Base-by-base conservation (phyloP, 2,113 vertebrate genomes). In the Lutjanus erythropterus region DNA sequence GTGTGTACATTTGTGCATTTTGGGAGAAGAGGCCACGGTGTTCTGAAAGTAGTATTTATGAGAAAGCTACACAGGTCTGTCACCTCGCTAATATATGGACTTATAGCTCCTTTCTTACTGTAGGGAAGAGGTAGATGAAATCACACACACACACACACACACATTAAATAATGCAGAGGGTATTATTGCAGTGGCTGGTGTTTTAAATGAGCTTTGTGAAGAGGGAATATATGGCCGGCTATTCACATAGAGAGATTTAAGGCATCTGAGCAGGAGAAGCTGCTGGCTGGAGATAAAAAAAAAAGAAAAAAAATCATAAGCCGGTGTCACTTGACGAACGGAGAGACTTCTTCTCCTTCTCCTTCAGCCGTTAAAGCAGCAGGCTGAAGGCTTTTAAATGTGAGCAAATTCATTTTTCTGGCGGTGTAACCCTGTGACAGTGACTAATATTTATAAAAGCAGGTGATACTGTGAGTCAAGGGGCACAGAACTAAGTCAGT, bases 111-210 rank as follows among this genome's bases (percentile, higher is more conserved):
- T 68, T 42, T 73, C 49, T 75, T 47, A 62, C 65, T 50, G 50
- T 58, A 46, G 49, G 31, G 50, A 74, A 50, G 25, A 62, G 44
- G 47, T 47, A 50, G 71, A 82, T 50, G 49, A 60, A 73, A 66
- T 41, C 58, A 12, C 35, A 47, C 18, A 73, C 9, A 21, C 21
- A 62, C 14, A 55, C n/a, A 44, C 49, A 65, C 64, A 64, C 44
- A 67, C 29, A 52, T 59, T 89, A 88, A 92, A 90, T 91, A 88
- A 92, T 91, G 68, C 84, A 89, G 58, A 72, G 23, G 46, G 59
- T 68, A 79, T 88, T 93, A 92, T 87, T 86, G 77, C 71, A 66
- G 72, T 27, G 44, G 71, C 78, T 61, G 19, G 61, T 44, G 42
- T 88, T 88, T 89, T 68, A 80, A 88, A 90, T 85, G 61, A 68